phyloP scores from a whole-genome alignment of 1,140 invertebrate species.

The Chlorops oryzae region DNA sequence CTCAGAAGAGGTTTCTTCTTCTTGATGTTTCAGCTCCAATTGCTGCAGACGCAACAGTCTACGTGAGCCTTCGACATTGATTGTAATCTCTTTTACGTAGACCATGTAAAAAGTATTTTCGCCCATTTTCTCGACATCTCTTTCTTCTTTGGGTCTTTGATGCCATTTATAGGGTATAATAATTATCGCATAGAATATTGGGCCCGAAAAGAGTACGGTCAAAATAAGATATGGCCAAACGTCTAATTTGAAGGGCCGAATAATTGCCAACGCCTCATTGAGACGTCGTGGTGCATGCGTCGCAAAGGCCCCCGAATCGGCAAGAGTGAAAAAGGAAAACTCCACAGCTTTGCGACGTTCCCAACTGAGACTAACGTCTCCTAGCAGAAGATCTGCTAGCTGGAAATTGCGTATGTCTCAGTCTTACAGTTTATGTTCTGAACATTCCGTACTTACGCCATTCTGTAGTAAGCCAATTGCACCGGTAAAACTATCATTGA shows the following conservation, averaged over 20 bases:
- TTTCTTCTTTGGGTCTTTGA: background rate
- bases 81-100: constrained; percentile 43
- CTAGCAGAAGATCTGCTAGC: constrained; percentile 64
- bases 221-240: constrained; percentile 55
- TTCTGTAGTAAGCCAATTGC: constrained; percentile 61
- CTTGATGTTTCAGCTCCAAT: background rate
- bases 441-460: constrained; percentile 49
- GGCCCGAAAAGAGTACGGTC: constrained; percentile 52
- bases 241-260: constrained; percentile 62
- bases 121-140: constrained; percentile 15
- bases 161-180: constrained; percentile 49
- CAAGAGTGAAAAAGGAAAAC: constrained; percentile 64
- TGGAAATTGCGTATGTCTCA: constrained; percentile 26
- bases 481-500: constrained; percentile 61
- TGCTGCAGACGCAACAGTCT: background rate
- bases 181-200: constrained; percentile 52
- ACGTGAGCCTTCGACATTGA: background rate
- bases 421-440: background rate
- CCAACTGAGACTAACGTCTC: constrained; percentile 63
- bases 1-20: too few relatives aligned
- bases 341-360: constrained; percentile 61
- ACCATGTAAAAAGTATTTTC: constrained; percentile 21
- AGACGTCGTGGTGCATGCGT: constrained; percentile 62
- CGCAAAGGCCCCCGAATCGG: constrained; percentile 64
- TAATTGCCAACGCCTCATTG: constrained; percentile 62